Base-by-base conservation (phyloP, 2,113 vertebrate species). In the Buteo buteo region DNA sequence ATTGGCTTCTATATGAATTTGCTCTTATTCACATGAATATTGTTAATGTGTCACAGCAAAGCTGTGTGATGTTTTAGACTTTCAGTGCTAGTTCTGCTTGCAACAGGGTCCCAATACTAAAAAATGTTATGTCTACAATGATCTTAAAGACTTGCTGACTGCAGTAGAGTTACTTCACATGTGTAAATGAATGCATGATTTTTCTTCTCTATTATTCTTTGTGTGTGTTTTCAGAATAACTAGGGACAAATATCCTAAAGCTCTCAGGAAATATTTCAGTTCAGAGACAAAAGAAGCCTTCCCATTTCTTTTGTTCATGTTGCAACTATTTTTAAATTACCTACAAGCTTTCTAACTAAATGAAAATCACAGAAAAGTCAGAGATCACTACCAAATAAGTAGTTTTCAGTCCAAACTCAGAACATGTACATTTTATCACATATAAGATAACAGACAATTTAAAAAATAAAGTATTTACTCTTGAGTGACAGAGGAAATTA, bases 121-220 rank as follows among this genome's bases (percentile, higher is more conserved):
- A 74, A 69, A 54, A 57, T 13, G 10, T 50, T 47, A 22, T 9
- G 11, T 31, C 7, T 50, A 17, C n/a, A 25, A 21, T 55, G 18
- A 71, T 34, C 42, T 59, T 29, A 42, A 93, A 71, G 34, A 61
- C 18, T 16, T 70, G 38, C 10, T 38, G 47, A 73, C 26, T 59
- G 61, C 40, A 59, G 20, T n/a, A 45, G 36, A 69, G 25, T 58
- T 70, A 74, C 21, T 71, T 74, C 40, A 18, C 32, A 15, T 36
- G 15, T 13, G 3, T n/a, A 84, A 77, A 96, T 32, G 16, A 80
- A 31, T 0, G 0, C 11, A 65, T 4, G 3, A 20, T 31, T 54
- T 61, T 88, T 73, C 32, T 62, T 80, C 36, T 44, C 25, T 50
- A 6, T 74, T 82, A 54, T 29, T 69, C 16, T 38, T 34, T 42